Percentiles rank a stretch among this genome's conserved stretches.
Conservation (phyloP, 1,140 invertebrate species). For the Anastrepha obliqua region DNA sequence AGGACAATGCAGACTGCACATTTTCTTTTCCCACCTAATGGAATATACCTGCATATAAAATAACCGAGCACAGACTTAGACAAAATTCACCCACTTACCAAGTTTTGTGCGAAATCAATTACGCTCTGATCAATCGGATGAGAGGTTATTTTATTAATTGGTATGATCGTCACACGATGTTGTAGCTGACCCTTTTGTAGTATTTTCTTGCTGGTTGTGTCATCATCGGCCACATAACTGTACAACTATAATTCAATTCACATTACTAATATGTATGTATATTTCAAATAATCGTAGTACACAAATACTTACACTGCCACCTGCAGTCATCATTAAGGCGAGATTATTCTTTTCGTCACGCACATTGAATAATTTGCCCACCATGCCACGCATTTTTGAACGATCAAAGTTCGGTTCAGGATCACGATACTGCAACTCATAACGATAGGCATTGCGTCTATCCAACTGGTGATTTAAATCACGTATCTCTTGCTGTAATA, state of each 20-base stretch:
- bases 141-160: constrained; percentile 92
- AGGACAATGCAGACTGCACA: constrained; percentile 87
- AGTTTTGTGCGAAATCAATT: constrained; percentile 82
- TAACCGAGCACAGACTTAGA: neutral
- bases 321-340: constrained; percentile 90
- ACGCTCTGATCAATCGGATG: constrained; percentile 78
- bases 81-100: constrained; percentile 71
- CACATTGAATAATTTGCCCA: constrained; percentile 86
- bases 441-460: constrained; percentile 74
- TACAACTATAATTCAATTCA: constrained; percentile 81
- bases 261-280: neutral
- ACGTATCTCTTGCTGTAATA: constrained; percentile 77
- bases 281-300: neutral
- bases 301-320: constrained; percentile 82
- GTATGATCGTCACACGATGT: constrained; percentile 88
- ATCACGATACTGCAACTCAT: constrained; percentile 85
- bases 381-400: constrained; percentile 85
- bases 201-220: constrained; percentile 88
- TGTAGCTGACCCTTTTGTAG: constrained; percentile 88
- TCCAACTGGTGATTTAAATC: constrained; percentile 63
- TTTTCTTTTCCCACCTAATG: constrained; percentile 83
- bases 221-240: constrained; percentile 93
- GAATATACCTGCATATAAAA: neutral
- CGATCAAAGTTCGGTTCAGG: constrained; percentile 87
- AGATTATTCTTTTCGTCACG: constrained; percentile 83